Evolutionary conservation across 2,113 vertebrate genomes (phyloP).

Genomic region (Heterotis niloticus): DNA sequence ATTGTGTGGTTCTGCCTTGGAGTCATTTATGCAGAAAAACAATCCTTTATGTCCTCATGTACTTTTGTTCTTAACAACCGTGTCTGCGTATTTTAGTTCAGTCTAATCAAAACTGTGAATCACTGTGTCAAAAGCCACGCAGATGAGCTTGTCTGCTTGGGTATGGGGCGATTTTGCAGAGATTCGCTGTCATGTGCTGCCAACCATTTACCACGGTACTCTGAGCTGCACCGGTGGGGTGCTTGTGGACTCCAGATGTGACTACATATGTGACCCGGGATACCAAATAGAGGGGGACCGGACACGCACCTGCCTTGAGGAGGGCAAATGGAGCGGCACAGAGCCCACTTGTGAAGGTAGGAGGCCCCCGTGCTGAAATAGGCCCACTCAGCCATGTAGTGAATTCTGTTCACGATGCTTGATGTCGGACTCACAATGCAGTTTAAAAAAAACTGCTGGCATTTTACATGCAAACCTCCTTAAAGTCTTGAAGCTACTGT

Average conservation of each 20-base stretch:
- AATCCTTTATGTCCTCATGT: background rate
- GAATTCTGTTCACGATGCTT: too few species aligned
- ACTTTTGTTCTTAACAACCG: background rate
- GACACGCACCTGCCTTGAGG: conserved; percentile 76
- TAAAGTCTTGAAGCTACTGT: too few species aligned
- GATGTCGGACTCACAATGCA: too few species aligned
- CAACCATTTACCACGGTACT: conserved; percentile 71
- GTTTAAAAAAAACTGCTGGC: too few species aligned
- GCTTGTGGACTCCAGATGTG: conserved; percentile 83
- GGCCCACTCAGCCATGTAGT: too few species aligned
- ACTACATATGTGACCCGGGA: conserved; percentile 77
- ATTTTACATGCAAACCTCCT: too few species aligned
- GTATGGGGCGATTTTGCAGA: conserved; percentile 53
- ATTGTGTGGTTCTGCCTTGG: too few species aligned
- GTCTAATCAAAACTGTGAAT: background rate
- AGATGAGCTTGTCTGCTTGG: too few species aligned
- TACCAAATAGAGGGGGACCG: conserved; percentile 81
- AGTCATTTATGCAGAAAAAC: too few species aligned
- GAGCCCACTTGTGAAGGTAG: conserved; percentile 87
- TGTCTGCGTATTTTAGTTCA: too few species aligned
- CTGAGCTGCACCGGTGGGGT: conserved; percentile 77
- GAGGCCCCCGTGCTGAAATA: too few species aligned
- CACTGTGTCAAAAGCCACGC: too few species aligned
- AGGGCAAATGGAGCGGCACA: conserved; percentile 76
- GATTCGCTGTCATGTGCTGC: conserved; percentile 76